Evolutionary conservation across 2,113 vertebrate species (phyloP), one percentile per base, ranked within the genome.

Genomic region (Nestor notabilis): DNA sequence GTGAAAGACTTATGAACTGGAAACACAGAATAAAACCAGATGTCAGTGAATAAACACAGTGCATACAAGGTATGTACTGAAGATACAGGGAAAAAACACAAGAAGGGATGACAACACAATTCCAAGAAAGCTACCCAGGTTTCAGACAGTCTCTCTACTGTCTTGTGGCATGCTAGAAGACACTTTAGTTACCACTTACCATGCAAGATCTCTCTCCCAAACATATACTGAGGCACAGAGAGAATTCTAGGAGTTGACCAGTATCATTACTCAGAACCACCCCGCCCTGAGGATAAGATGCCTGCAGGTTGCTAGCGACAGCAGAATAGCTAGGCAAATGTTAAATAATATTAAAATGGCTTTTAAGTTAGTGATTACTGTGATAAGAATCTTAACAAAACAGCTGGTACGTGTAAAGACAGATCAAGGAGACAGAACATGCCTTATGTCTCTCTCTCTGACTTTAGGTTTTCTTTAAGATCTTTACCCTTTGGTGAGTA

Each of bases 1-100:
- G 53, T 10, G 17, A 0, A 4, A 86, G 79, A 44, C 13, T 53
- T 58, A 46, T 0, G 1, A n/a, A 47, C 17, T 53, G 5, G 35
- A 17, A 91, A 80, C 1, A 53, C 35, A 76, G 44, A 44, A 76
- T 75, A 56, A 43, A 58, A 3, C 2, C 17, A 72, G 28, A 58
- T 35, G 11, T 28, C 75, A 50, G 44, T 20, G 13, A 79, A 53
- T 33, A 65, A 69, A 52, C 10, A 21, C 14, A 39, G 18, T 27
- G 18, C 53, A 33, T 13, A 79, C 50, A 46, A 84, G 37, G 10
- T 28, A 75, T 0, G 0, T 31, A 37, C 44, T 50, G 53, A 89
- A 74, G 58, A 5, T n/a, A 47, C 24, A 44, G 7, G 25, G 19
- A 8, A 58, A 52, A 83, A 83, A 55, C 11, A 29, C 20, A 72